phyloP scores from a whole-genome alignment of 37 sponge, comb jelly and placozoan species.

The Beroe ovata region DNA sequence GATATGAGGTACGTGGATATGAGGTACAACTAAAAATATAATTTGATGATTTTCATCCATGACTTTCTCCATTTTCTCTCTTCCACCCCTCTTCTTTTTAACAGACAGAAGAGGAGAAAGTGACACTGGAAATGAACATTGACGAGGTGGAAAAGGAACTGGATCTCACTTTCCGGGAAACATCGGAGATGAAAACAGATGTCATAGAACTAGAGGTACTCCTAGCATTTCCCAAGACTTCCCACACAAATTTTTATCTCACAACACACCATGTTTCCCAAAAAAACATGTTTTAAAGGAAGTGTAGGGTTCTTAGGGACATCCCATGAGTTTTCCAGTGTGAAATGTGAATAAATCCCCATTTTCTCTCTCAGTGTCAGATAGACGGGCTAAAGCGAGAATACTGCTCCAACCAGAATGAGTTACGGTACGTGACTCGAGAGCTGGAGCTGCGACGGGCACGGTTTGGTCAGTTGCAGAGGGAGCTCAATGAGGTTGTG shows the following conservation, averaged over 20 bases:
- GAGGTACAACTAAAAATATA: too few relatives aligned
- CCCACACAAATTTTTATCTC: too few relatives aligned
- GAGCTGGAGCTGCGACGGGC: background rate
- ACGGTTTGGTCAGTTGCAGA: background rate
- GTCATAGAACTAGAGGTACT: conserved; percentile 31
- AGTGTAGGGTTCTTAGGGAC: too few relatives aligned
- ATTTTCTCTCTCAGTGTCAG: conserved; percentile 12
- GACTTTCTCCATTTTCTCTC: too few relatives aligned
- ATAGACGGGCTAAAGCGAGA: conserved; percentile 5
- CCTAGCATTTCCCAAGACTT: too few relatives aligned
- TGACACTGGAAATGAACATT: background rate
- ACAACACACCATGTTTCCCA: too few relatives aligned
- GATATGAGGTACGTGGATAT: too few relatives aligned
- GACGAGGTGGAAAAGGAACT: background rate
- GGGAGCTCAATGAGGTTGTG: background rate
- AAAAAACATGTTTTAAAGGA: too few relatives aligned
- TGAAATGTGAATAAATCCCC: too few relatives aligned
- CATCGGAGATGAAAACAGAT: background rate
- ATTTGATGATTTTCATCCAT: too few relatives aligned
- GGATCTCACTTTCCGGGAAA: conserved; percentile 4
- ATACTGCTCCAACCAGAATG: conserved; percentile 31
- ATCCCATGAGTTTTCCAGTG: too few relatives aligned
- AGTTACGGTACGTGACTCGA: background rate
- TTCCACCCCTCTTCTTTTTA: too few relatives aligned
- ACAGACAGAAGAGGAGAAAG: conserved; percentile 33